phyloP scores from a whole-genome alignment of 2,888 invertebrate species.

The Athripsodes cinereus region DNA sequence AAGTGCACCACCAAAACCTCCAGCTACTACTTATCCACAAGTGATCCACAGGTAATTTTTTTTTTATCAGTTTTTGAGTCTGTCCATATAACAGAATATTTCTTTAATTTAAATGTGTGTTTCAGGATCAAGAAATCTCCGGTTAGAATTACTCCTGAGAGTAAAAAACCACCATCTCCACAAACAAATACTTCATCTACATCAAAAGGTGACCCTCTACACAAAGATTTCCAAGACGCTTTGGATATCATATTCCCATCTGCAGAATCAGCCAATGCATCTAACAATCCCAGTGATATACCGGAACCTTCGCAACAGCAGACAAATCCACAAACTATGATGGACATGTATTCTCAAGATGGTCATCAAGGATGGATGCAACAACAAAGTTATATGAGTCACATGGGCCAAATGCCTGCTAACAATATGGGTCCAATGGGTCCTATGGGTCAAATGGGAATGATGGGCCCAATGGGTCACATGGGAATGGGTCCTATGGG shows the following conservation, averaged over 20 bases:
- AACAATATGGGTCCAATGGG: constrained; percentile 32
- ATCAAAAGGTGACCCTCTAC: constrained; percentile 34
- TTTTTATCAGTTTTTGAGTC: background rate
- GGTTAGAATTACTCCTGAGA: constrained; percentile 31
- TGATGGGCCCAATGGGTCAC: constrained; percentile 27
- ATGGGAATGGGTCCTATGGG: constrained; percentile 35
- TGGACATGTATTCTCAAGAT: constrained; percentile 24
- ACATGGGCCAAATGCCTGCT: constrained; percentile 28
- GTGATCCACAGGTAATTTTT: constrained; percentile 25
- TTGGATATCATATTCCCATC: constrained; percentile 60
- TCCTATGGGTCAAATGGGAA: constrained; percentile 25
- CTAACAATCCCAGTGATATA: background rate
- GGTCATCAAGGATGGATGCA: constrained; percentile 27
- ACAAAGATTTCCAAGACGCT: constrained; percentile 61
- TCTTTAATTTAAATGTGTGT: background rate
- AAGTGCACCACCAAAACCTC: constrained; percentile 32
- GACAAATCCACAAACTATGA: constrained; percentile 27
- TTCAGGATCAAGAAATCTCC: constrained; percentile 31
- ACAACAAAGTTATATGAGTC: constrained; percentile 8
- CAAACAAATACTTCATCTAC: background rate
- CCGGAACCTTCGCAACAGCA: constrained; percentile 19
- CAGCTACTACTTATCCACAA: constrained; percentile 24
- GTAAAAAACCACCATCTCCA: constrained; percentile 28
- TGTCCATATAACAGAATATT: too few relatives aligned
- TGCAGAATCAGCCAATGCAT: constrained; percentile 32